Base-by-base conservation (phyloP, 2,888 invertebrate genomes). In the Creontiades dilutus region DNA sequence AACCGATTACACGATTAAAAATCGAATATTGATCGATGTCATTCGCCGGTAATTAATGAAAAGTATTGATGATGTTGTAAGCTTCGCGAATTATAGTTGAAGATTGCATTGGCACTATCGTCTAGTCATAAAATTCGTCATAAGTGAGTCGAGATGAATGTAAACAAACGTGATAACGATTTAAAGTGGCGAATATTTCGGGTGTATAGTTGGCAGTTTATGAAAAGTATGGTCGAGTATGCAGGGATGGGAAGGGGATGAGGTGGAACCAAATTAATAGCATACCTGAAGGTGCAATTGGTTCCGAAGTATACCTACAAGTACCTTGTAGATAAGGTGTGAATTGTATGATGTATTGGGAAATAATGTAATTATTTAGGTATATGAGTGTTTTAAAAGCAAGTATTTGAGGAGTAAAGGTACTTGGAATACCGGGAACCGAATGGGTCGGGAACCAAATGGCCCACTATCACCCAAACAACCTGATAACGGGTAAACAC, bases 131-230 rank as follows among this genome's bases (percentile, higher is more conserved):
- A 68, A 68, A 68, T 13, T 23, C 37, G 23, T 23, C 23, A 5
- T 68, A 23, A 23, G 23, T 68, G 68, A 11, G 68, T 12, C 23
- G 27, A 23, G 12, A 23, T 12, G 68, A 68, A 68, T 68, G 68
- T 68, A 68, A 68, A 68, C 68, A 68, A 68, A 68, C 68, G 68
- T 68, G 68, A 68, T 68, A 68, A 68, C 68, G 68, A 68, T 3
- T 27, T 4, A 23, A 37, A 68, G 19, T 23, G 68, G 9, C 3
- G 23, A 0, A 68, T 12, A n/a, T 23, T 68, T 68, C 12, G 68
- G 23, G 0, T 68, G 68, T 23, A 68, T 4, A 0, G 27, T 7
- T 19, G 68, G 13, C 23, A 23, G 68, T 12, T 23, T 23, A 23
- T 68, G 27, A 68, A 68, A 23, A 23, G 19, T 19, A 68, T 68